Conservation (phyloP, 2,113 vertebrate genomes). For the Cromileptes altivelis region DNA sequence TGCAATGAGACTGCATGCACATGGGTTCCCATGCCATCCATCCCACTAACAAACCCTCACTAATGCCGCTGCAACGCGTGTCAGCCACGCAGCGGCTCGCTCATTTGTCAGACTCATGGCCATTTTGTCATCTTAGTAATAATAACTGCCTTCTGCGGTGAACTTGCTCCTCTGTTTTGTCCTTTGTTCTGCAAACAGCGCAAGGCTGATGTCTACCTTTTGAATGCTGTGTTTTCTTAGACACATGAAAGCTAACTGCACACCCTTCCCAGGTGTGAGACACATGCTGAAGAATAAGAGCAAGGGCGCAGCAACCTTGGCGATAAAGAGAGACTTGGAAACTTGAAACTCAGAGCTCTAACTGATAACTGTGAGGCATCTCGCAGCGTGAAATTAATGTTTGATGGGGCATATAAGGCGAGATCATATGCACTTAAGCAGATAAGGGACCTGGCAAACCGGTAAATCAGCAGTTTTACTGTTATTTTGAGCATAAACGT, state of each 20-base stretch:
- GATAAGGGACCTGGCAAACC: slow-evolving; percentile 32
- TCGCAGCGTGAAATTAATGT: slow-evolving; percentile 58
- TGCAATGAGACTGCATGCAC: slow-evolving; percentile 64
- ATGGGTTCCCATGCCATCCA: slow-evolving; percentile 59
- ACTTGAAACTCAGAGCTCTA: slow-evolving; percentile 13
- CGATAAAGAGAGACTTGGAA: slow-evolving; percentile 23
- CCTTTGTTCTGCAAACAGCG: background rate
- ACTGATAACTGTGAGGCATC: slow-evolving; percentile 16
- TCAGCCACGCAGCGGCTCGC: background rate
- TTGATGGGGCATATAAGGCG: slow-evolving; percentile 31
- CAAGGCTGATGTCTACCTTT: slow-evolving; percentile 15
- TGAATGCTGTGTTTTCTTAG: background rate
- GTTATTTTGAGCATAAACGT: slow-evolving; percentile 17
- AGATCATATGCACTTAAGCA: slow-evolving; percentile 51
- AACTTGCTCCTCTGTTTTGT: slow-evolving; percentile 5
- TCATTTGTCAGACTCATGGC: slow-evolving; percentile 33
- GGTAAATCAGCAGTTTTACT: slow-evolving; percentile 22
- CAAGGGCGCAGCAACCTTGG: slow-evolving; percentile 70
- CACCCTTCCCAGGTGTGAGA: slow-evolving; percentile 23
- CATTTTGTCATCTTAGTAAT: slow-evolving; percentile 37
- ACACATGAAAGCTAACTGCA: background rate
- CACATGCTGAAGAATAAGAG: slow-evolving; percentile 44
- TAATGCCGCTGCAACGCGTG: background rate
- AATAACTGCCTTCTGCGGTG: background rate
- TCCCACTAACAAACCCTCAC: slow-evolving; percentile 62